Percentiles rank a stretch among this genome's conserved stretches.
phyloP scores from a whole-genome alignment of 2,113 vertebrate species.

The Baryphthengus martii region DNA sequence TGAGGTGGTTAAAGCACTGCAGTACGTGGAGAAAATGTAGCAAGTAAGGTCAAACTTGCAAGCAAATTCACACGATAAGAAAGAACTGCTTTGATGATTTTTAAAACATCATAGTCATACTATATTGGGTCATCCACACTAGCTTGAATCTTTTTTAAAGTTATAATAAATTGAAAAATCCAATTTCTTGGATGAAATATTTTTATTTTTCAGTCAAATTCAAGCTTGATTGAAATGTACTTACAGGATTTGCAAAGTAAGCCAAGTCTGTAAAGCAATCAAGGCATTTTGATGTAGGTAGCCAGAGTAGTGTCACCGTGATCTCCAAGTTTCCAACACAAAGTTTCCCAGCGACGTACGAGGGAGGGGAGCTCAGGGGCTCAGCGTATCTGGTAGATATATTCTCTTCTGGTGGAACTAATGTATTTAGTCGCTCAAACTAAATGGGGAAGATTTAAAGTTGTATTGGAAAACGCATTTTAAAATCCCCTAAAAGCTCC shows the following conservation, averaged over 20 bases:
- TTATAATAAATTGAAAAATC: constrained; percentile 58
- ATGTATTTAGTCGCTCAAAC: not conserved
- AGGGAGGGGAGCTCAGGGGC: not conserved
- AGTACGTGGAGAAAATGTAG: not conserved
- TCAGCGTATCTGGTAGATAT: not conserved
- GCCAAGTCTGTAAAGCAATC: constrained; percentile 54
- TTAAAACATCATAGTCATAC: constrained; percentile 30
- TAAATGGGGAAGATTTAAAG: not conserved
- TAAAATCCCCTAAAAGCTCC: not conserved
- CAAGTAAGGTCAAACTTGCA: constrained; percentile 42
- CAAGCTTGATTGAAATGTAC: constrained; percentile 53
- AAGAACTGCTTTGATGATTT: constrained; percentile 50
- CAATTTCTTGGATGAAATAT: constrained; percentile 69
- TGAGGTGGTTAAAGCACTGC: not conserved
- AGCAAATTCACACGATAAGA: constrained; percentile 33
- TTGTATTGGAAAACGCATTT: not conserved
- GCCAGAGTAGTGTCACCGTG: not conserved
- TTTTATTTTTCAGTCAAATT: constrained; percentile 65
- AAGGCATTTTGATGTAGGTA: constrained; percentile 10
- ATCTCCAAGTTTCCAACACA: not conserved
- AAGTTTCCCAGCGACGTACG: not conserved
- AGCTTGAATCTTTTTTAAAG: constrained; percentile 43
- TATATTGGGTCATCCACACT: constrained; percentile 34
- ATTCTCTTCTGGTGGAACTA: not conserved
- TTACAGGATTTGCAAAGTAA: constrained; percentile 53